Base-by-base conservation (phyloP, 2,888 invertebrate genomes). In the Carpatolechia fugitivella region DNA sequence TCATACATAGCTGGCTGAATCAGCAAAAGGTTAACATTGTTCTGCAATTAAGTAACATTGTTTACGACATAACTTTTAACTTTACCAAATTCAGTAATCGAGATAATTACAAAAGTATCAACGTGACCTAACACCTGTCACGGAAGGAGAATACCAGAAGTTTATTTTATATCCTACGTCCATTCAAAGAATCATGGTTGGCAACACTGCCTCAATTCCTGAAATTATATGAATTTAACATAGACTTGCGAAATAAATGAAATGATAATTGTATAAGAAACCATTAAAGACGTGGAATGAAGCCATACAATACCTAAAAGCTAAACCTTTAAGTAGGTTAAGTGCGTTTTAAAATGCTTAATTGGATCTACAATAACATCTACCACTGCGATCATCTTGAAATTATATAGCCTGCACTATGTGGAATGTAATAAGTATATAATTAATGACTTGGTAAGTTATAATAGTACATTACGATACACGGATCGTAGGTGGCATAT, bases 261-360 rank as follows among this genome's bases (percentile, higher is more conserved):
- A 59, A 61, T 56, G 29, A 44, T 59, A 61, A 59, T 36, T 48
- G 14, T 18, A 13, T 46, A 31, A 40, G 50, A 49, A 61, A 60
- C 58, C 52, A 61, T 62, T 71, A 67, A 66, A 78, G 71, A 69
- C 63, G 64, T 70, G 58, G 82, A n/a, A n/a, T n/a, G n/a, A 83
- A 80, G 72, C 80, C 81, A 64, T 76, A 80, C 52, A 69, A 68
- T 68, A 38, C 33, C 66, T 68, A 69, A 71, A 38, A 35, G 53
- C 30, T 38, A 30, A 68, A 63, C 63, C 59, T 65, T 55, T 70
- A 81, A 76, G 72, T 80, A 71, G 81, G 82, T 77, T 83, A 79
- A 79, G 70, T 70, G 65, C 70, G 65, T 63, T 70, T 68, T 71
- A 65, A 52, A 76, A 71, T 70, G 62, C 64, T 67, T 78, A 75